These are phyloP conservation scores for Cnemophilus loriae DNA, from an alignment of 2,113 vertebrate species.

Conservation along the genomic window DNA sequence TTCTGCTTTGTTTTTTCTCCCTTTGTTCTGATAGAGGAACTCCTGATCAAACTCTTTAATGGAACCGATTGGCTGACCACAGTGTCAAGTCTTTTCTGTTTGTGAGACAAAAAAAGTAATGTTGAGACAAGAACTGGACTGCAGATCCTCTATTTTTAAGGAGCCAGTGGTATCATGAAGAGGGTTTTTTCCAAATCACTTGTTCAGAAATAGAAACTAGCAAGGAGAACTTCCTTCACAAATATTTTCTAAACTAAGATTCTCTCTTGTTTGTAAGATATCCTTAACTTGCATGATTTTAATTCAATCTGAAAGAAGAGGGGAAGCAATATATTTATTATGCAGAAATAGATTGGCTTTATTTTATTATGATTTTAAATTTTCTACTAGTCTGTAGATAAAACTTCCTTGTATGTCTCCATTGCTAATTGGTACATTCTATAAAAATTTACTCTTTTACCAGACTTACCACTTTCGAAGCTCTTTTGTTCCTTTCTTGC, in stretches of 20 bases:
- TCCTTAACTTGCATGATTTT: background rate
- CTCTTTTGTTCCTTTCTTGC: background rate
- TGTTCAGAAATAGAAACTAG: background rate
- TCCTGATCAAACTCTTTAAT: background rate
- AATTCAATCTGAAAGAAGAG: background rate
- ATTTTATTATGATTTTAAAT: background rate
- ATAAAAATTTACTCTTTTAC: conserved; percentile 23
- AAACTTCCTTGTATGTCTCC: background rate
- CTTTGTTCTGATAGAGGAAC: background rate
- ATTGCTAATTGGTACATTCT: background rate
- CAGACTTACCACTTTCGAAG: background rate
- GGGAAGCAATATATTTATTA: background rate
- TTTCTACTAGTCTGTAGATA: background rate
- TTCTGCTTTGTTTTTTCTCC: background rate
- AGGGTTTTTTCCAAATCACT: background rate
- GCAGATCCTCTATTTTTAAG: background rate
- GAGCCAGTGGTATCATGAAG: background rate
- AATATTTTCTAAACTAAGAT: background rate
- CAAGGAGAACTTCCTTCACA: background rate
- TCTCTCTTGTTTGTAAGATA: background rate
- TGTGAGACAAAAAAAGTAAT: background rate
- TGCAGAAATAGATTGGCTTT: background rate
- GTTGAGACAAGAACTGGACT: background rate
- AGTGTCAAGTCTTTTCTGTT: background rate
- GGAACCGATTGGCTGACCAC: background rate